Base-by-base conservation (phyloP, 2,113 vertebrate genomes). In the Anolis sagrei region DNA sequence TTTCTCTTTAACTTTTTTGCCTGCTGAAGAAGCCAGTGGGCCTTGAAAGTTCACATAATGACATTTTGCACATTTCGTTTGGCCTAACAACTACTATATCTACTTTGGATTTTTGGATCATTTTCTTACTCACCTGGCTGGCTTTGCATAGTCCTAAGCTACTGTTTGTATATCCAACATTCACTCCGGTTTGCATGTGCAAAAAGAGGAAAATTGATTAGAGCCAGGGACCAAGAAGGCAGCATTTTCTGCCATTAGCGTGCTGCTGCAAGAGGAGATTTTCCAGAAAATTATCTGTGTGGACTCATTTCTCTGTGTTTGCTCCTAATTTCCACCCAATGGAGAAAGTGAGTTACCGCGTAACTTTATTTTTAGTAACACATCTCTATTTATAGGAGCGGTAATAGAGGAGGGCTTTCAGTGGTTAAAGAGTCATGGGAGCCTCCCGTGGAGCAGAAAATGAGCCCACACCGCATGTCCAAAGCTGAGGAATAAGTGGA, bases 331-430 rank as follows among this genome's bases (percentile, higher is more conserved):
- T 68, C 76, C 36, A 44, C 34, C 36, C 9, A 54, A 79, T 27
- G 36, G 34, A 79, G 68, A 73, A 25, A n/a, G 36, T 79, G 3
- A 10, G 29, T 61, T 72, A 29, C 77, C 58, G 25, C 36, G 23
- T 18, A 6, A 8, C 18, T 48, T 73, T 72, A 73, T 79, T 85
- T 79, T 85, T 79, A 85, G 68, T 48, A 79, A 48, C 19, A 34
- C 9, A 21, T n/a, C 29, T 21, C 84, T 85, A 85, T 85, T 85
- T 85, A 73, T 85, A 79, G 36, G 23, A 19, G 10, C n/a, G 23
- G 27, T 44, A 16, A 32, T 48, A 62, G 54, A 7, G 36, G 51
- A 0, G 19, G 25, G 66, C 54, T 61, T 48, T 48, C 32, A 32
- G 51, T 34, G 6, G 36, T 51, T 36, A 29, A n/a, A 4, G 36